Conservation (phyloP, 1,140 invertebrate genomes). For the Anoplophora glabripennis region DNA sequence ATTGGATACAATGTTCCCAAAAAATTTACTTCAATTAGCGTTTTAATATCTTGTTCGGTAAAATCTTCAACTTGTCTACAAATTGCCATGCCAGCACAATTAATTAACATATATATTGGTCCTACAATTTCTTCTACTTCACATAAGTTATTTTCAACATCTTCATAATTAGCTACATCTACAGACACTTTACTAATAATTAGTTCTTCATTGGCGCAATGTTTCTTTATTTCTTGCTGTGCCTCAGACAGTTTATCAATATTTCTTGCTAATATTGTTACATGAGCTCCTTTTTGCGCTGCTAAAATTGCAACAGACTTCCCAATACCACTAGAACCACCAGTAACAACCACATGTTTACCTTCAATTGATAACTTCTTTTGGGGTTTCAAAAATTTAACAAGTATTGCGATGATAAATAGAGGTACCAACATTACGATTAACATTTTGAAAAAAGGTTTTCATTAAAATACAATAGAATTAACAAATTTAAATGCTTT, state of each 20-base stretch:
- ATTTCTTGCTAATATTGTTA: conserved; percentile 87
- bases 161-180: conserved; percentile 68
- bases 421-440: too few species aligned
- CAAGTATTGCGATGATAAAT: too few species aligned
- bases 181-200: conserved; percentile 67
- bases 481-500: too few species aligned
- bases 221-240: conserved; percentile 56
- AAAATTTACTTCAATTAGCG: conserved; percentile 70
- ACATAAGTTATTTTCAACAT: conserved; percentile 57
- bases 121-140: conserved; percentile 52
- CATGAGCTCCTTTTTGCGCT: conserved; percentile 75
- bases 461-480: too few species aligned
- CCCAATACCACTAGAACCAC: conserved; percentile 95
- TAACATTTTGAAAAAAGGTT: too few species aligned
- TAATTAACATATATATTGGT: conserved; percentile 84
- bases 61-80: conserved; percentile 83
- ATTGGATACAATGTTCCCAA: conserved; percentile 70
- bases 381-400: too few species aligned
- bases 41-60: conserved; percentile 65
- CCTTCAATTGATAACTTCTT: conserved; percentile 47
- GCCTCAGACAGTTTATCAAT: conserved; percentile 62
- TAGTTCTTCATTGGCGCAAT: conserved; percentile 53
- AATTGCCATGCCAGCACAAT: conserved; percentile 84
- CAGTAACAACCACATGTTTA: conserved; percentile 75
- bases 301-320: conserved; percentile 77